Base-by-base conservation (phyloP, 2,113 vertebrate genomes). In the Melanerpes aurifrons region DNA sequence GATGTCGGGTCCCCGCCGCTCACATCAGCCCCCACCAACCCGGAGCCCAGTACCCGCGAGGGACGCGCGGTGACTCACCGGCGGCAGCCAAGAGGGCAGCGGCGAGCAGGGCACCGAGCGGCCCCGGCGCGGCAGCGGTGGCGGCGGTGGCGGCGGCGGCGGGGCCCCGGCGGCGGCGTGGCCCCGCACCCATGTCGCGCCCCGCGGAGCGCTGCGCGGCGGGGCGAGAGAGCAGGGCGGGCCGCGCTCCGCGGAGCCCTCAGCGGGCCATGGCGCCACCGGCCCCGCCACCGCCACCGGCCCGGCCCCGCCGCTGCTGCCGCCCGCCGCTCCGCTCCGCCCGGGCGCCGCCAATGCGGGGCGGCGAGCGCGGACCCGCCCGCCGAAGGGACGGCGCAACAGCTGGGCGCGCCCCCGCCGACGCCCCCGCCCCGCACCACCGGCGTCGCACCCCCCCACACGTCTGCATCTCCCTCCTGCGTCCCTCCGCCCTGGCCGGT, bases 371-470 rank as follows among this genome's bases (percentile, higher is more conserved):
- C 50, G 57, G 88, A 84, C 67, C 85, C 85, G 82, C 80, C 92
- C 92, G 95, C 90, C n/a, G 95, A 88, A 81, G 84, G 92, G 91
- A 47, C 40, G 70, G 74, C 76, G 89, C 63, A 58, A 70, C 57
- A 71, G 58, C 85, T 82, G 79, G 79, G 79, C 79, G 79, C 80
- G 80, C 80, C 68, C 81, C 74, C 43, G 40, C 61, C 76, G 37
- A 21, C 40, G 85, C 45, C 62, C 58, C 61, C 40, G 37, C 74
- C 47, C 59, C 69, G 67, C 73, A 59, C 62, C 79, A 48, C 56
- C 89, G 48, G 69, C 76, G 15, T 32, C 45, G 72, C 73, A 24
- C 77, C 57, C 58, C 76, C n/a, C 58, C 40, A 35, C 26, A 12
- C 10, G 70, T 37, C 48, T 10, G 70, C 77, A n/a, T 32, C 66